A percentile compares a stretch with the other conserved stretches of the same genome.
phyloP scores from a whole-genome alignment of 2,888 invertebrate genomes.

The Timandra comae region DNA sequence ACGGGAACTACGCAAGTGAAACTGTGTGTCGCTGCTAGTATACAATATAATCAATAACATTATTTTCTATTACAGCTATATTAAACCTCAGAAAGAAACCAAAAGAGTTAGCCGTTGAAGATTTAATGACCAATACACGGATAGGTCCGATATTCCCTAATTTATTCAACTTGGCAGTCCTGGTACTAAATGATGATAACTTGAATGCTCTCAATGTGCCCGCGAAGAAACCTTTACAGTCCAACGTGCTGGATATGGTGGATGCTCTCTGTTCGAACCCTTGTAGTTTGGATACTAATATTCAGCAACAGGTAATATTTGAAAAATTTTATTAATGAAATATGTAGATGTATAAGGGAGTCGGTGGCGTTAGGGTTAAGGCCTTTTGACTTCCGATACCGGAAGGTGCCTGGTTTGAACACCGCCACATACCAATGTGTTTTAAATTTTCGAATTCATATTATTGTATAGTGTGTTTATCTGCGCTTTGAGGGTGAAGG shows the following conservation, averaged over 20 bases:
- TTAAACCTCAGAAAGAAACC: conserved; percentile 70
- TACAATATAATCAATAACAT: background rate
- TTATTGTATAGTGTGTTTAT: too few relatives aligned
- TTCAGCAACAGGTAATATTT: conserved; percentile 77
- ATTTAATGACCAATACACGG: conserved; percentile 73
- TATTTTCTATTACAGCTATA: conserved; percentile 57
- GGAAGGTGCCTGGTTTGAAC: too few relatives aligned
- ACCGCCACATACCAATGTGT: too few relatives aligned
- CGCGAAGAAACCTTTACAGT: conserved; percentile 62
- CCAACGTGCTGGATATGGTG: conserved; percentile 73
- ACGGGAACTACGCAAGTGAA: too few relatives aligned
- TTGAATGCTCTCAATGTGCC: conserved; percentile 66
- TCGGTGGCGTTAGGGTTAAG: too few relatives aligned
- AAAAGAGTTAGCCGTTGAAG: conserved; percentile 72
- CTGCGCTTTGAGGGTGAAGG: too few relatives aligned
- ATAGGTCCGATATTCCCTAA: conserved; percentile 79
- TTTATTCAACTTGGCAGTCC: conserved; percentile 76
- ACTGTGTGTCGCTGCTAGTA: too few relatives aligned
- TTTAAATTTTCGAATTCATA: too few relatives aligned
- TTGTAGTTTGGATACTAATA: conserved; percentile 73
- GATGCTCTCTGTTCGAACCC: conserved; percentile 77
- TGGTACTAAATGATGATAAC: conserved; percentile 77
- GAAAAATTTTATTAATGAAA: too few relatives aligned
- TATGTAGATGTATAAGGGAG: too few relatives aligned
- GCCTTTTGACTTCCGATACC: too few relatives aligned